Evolutionary conservation across 1,140 invertebrate species (phyloP), one percentile per base, ranked within the genome.

Genomic region (Eciton burchellii): DNA sequence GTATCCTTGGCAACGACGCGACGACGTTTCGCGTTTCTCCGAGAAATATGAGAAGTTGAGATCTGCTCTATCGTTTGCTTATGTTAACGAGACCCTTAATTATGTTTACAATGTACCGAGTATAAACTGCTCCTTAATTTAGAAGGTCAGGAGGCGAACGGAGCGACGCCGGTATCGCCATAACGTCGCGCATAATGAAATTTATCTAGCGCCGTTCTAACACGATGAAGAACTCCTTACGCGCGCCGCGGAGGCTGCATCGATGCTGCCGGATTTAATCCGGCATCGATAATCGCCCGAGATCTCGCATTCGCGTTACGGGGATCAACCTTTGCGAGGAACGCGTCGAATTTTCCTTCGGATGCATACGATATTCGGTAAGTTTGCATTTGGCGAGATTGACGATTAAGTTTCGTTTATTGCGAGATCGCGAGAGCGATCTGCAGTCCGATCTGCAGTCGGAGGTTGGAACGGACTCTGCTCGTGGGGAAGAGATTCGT

Each of bases 71-170:
- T 88, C 85, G 86, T 87, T 86, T 86, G 86, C 77, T 79, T 79
- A 84, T 77, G 88, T 88, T 89, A 90, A 90, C 86, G 86, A 89
- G 89, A 81, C 85, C 82, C 57, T 88, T 90, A 90, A 90, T 90
- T 90, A 89, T 90, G 86, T 90, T 90, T 90, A 87, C 86, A 83
- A 88, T 89, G 59, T 81, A 74, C 71, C 66, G 74, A 74, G 86
- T 82, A 89, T 82, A 81, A 87, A 89, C 84, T 63, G 74, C 83
- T 86, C 71, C 68, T 89, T 89, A 89, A 88, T 88, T 86, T 85
- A 84, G 81, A 81, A 84, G 77, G 88, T 87, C 84, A 87, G 83
- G n/a, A 83, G 62, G 73, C 19, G 62, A 68, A 56, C 49, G 21
- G 35, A 35, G 47, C 47, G 73, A 47, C 29, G 47, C 72, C 52